Evolutionary conservation across 2,113 vertebrate species (phyloP).

Genomic region (Carlito syrichta): DNA sequence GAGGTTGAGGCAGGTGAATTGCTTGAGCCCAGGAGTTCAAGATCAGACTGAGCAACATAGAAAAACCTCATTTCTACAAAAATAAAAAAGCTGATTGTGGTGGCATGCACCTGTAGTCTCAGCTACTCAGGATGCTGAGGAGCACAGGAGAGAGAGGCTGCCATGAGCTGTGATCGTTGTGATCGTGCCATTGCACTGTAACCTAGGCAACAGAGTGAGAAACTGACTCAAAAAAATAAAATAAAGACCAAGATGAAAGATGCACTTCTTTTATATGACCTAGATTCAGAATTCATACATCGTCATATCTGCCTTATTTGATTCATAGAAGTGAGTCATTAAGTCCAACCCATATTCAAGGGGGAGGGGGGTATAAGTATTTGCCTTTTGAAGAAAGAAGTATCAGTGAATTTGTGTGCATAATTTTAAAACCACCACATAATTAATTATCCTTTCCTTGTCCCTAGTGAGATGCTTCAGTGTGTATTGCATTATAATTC

Average conservation of each 20-base stretch:
- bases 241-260: neutral
- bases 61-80: no score
- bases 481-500: neutral
- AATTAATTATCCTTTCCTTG: neutral
- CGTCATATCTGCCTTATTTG: neutral
- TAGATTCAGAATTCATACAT: neutral
- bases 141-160: no score
- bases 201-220: no score
- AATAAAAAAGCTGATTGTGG: no score
- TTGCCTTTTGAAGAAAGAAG: neutral
- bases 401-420: neutral
- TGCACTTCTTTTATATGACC: neutral
- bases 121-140: no score
- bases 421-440: neutral
- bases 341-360: neutral
- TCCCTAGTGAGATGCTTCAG: neutral
- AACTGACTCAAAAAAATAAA: no score
- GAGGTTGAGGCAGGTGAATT: no score
- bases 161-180: no score
- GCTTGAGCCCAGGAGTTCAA: no score
- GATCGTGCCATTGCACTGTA: no score
- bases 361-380: neutral
- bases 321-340: neutral
- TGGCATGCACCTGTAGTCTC: no score
- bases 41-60: no score